Evolutionary conservation across 2,888 invertebrate species (phyloP).

Genomic region (Allolobophora icterica): DNA sequence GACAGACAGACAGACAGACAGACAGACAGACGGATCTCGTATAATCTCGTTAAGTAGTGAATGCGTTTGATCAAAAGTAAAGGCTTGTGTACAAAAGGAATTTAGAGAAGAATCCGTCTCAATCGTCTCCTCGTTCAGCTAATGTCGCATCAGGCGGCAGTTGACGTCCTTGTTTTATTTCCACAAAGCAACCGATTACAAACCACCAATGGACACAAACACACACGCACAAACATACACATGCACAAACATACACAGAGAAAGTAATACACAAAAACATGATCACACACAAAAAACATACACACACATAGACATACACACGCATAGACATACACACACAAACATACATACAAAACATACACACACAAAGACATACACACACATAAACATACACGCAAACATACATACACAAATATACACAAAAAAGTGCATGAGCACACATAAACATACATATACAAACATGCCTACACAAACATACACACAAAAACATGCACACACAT

Average conservation of each 20-base stretch:
- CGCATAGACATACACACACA: background rate
- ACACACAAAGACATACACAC: no score
- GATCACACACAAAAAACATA: background rate
- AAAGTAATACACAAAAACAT: no score
- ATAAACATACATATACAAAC: no score
- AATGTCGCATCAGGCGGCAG: background rate
- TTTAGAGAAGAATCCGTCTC: background rate
- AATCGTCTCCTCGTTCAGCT: background rate
- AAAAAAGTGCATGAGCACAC: no score
- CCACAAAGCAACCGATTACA: no score
- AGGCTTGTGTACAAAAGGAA: background rate
- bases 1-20: background rate
- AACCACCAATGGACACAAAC: background rate
- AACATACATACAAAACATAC: no score
- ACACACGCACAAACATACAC: background rate
- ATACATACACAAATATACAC: no score
- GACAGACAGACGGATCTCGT: background rate
- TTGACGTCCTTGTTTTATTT: background rate
- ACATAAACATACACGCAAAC: no score
- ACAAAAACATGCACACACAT: no score
- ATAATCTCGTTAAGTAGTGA: background rate
- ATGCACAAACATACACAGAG: no score
- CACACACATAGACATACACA: background rate
- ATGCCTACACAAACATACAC: no score
- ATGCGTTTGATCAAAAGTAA: background rate